Base-by-base conservation (phyloP, 2,113 vertebrate species). In the Cryptotis parvus region DNA sequence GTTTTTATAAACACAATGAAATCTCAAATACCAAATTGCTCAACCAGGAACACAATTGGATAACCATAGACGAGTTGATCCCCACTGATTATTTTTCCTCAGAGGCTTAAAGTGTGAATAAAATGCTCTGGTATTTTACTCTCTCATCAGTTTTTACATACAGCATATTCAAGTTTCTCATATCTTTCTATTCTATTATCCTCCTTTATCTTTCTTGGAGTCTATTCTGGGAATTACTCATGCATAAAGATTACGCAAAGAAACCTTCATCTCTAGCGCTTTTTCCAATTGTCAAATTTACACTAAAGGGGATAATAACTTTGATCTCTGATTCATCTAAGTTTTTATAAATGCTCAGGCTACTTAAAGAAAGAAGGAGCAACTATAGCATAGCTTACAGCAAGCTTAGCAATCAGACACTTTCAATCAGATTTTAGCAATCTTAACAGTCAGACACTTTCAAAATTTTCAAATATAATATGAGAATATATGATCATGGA, bases 271-370 rank as follows among this genome's bases (percentile, higher is more conserved):
- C 69, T 76, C 85, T 69, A 87, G 35, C 26, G 41, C 63, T 55
- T 94, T 90, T 87, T 91, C 80, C 76, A 89, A 89, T 93, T 94
- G 93, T 95, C 92, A 94, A 83, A 90, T 92, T 96, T 96, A 84
- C 88, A 83, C 91, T 94, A 94, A 94, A 94, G 75, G 70, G 33
- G 16, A 82, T 84, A 95, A 84, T 89, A 94, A 92, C 83, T 94
- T 84, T 87, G 85, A 93, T 45, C 69, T 88, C 72, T 41, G 55
- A 93, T 80, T 90, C 90, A 90, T 93, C 66, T 84, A 87, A 37
- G 22, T 87, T 92, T 95, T 87, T 39, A 81, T 35, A 90, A 94
- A 90, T 76, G 55, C 33, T 80, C 45, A 31, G 72, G 77, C 10
- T 75, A 79, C 90, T 95, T 94, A 68, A 92, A 65, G 79, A 77